phyloP scores from a whole-genome alignment of 2,797 vertebrate genomes.

The Typhlichthys subterraneus region DNA sequence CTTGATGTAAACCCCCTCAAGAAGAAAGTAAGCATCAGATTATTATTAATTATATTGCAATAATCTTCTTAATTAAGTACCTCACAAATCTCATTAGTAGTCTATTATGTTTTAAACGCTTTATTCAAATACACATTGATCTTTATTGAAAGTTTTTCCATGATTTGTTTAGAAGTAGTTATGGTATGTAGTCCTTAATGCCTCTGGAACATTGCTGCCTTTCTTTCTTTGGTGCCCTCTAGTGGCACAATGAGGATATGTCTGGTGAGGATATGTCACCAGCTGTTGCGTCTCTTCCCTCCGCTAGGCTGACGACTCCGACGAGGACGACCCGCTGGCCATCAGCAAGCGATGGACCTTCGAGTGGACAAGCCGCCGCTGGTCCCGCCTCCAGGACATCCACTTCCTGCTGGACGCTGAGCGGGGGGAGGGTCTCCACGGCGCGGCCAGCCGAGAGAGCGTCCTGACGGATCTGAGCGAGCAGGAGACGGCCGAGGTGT shows the following conservation, averaged over 20 bases:
- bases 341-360: conserved; percentile 99
- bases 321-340: conserved; percentile 94
- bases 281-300: background rate
- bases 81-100: no score
- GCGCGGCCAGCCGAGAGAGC: conserved; percentile 92
- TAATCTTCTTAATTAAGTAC: no score
- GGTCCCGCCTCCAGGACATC: conserved; percentile 92
- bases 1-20: conserved; percentile 94
- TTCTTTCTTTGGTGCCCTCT: conserved; percentile 3
- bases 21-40: conserved; percentile 86
- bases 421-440: conserved; percentile 77
- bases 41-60: background rate
- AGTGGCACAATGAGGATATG: background rate
- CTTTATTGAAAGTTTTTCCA: background rate
- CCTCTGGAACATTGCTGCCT: no score
- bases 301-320: conserved; percentile 91
- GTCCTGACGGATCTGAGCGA: conserved; percentile 94
- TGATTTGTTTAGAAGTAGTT: no score
- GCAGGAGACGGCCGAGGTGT: conserved; percentile 83
- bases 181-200: no score
- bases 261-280: background rate
- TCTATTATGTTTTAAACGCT: no score
- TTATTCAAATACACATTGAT: background rate
- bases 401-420: conserved; percentile 81
- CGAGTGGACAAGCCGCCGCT: conserved; percentile 92